phyloP scores from a whole-genome alignment of 2,888 invertebrate genomes.

The Lasioglossum oenotherae region DNA sequence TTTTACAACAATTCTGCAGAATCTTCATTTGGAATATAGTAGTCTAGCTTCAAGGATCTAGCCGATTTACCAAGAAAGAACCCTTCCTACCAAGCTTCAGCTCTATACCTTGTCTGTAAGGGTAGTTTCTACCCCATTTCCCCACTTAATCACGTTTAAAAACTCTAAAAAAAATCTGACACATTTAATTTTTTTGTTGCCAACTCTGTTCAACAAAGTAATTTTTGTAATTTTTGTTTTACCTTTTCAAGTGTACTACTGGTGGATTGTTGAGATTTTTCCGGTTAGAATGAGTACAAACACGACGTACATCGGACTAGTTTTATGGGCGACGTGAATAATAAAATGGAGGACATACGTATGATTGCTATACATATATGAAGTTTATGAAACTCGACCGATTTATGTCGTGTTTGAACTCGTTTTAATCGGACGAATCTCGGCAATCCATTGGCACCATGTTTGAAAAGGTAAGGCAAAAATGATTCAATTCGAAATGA shows the following conservation, averaged over 20 bases:
- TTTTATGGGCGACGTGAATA: background rate
- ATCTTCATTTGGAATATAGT: background rate
- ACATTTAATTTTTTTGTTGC: too few species aligned
- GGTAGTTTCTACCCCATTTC: too few species aligned
- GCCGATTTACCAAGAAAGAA: too few species aligned
- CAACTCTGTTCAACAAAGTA: too few species aligned
- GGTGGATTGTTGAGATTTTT: background rate
- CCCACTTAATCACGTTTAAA: background rate
- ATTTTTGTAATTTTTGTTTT: background rate
- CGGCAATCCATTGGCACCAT: background rate
- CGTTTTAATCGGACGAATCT: background rate
- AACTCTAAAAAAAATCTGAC: background rate
- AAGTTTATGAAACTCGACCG: background rate
- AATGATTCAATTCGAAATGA: background rate
- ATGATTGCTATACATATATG: background rate
- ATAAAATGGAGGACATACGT: background rate
- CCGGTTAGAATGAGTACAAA: background rate
- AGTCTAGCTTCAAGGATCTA: background rate
- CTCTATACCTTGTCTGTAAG: too few species aligned
- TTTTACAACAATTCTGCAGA: background rate
- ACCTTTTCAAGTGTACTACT: background rate
- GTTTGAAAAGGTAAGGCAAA: background rate
- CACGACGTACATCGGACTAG: background rate
- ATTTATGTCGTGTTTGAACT: background rate
- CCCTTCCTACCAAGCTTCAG: too few species aligned